phyloP scores from a whole-genome alignment of 1,140 invertebrate genomes.

The Neodiprion pinetum region DNA sequence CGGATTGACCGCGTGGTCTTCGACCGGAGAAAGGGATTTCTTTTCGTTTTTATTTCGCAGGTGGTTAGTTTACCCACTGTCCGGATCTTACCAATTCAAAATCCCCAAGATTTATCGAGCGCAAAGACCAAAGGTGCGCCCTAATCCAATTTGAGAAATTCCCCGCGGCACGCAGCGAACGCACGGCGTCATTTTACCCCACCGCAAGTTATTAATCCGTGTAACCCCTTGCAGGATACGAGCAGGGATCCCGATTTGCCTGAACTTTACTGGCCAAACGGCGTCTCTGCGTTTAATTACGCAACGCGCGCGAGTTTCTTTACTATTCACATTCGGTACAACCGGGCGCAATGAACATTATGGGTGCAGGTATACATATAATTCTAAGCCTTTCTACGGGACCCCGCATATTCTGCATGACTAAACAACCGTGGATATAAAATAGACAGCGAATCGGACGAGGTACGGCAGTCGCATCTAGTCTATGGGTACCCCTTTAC shows the following conservation, averaged over 20 bases:
- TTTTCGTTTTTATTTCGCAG: background rate
- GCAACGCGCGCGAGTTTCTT: background rate
- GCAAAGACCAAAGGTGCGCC: background rate
- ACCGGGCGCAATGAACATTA: no score
- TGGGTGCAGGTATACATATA: no score
- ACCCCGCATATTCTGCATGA: conserved; percentile 46
- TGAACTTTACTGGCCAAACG: background rate
- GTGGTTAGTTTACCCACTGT: background rate
- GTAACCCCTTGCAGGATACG: background rate
- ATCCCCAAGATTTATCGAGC: background rate
- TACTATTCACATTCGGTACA: background rate
- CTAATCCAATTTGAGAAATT: background rate
- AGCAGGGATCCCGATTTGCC: background rate
- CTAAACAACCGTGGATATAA: conserved; percentile 41
- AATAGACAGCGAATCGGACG: background rate
- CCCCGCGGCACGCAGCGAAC: background rate
- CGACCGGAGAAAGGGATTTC: background rate
- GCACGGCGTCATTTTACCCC: no score
- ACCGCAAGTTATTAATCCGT: background rate
- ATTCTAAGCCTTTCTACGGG: background rate
- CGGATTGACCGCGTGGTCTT: background rate
- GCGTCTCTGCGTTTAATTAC: background rate
- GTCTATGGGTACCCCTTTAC: conserved; percentile 43
- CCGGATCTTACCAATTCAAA: background rate
- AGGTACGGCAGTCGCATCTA: background rate